These are phyloP conservation scores for Mesopsocus fuscifrons DNA, from an alignment of 2,888 invertebrate genomes.

Conservation along the genomic window DNA sequence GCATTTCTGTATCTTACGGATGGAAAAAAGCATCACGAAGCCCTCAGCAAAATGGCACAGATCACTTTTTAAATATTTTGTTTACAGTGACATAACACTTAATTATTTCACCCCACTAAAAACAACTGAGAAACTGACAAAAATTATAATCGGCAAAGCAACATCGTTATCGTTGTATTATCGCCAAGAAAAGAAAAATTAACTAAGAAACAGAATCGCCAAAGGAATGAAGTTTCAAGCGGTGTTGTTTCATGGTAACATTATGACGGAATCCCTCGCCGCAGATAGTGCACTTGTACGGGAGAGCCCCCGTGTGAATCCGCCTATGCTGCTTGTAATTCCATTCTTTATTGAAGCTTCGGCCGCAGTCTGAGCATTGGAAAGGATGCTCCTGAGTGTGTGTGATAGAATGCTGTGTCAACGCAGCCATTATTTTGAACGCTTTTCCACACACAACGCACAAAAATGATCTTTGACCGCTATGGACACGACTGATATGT, in stretches of 20 bases:
- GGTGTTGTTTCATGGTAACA: neutral
- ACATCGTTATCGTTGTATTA: too few species aligned
- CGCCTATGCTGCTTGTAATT: constrained; percentile 4
- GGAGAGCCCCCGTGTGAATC: neutral
- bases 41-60: too few species aligned
- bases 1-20: too few species aligned
- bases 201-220: too few species aligned
- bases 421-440: neutral
- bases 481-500: neutral
- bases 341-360: constrained; percentile 4
- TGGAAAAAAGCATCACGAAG: too few species aligned
- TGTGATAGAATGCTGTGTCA: neutral
- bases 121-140: too few species aligned
- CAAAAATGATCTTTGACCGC: neutral
- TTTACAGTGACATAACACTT: too few species aligned
- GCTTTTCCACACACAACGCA: neutral
- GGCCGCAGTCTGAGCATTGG: neutral
- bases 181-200: too few species aligned
- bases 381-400: neutral
- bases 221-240: neutral
- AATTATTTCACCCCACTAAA: too few species aligned
- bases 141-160: too few species aligned
- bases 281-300: neutral
- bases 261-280: neutral
- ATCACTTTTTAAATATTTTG: too few species aligned